A percentile compares a stretch with the other conserved stretches of the same genome.
These are phyloP conservation scores for Apamea sordens DNA, from an alignment of 2,888 invertebrate species.

Conservation along the genomic window DNA sequence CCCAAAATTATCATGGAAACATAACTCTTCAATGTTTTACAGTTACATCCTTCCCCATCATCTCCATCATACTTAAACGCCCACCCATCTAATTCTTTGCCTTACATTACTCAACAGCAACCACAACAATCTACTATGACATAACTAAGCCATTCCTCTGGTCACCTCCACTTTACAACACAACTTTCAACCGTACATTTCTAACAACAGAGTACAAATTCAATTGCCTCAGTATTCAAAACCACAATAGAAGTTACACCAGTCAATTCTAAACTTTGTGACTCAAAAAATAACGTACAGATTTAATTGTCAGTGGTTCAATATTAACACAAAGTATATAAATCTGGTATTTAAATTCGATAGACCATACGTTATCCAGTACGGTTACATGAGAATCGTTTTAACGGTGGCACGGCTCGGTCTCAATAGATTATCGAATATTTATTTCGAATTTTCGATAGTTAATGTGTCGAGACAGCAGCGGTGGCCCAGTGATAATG, in stretches of 20 bases:
- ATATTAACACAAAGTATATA: constrained; percentile 77
- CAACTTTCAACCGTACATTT: background rate
- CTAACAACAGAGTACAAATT: constrained; percentile 7
- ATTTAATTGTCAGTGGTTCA: constrained; percentile 12
- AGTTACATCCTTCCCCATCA: constrained; percentile 46
- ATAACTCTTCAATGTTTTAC: constrained; percentile 47
- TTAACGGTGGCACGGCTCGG: constrained; percentile 78
- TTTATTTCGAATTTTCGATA: constrained; percentile 62
- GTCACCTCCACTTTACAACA: constrained; percentile 42
- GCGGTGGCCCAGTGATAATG: background rate
- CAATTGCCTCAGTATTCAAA: background rate
- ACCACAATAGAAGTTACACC: background rate
- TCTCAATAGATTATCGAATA: constrained; percentile 70
- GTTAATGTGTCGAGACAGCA: constrained; percentile 8
- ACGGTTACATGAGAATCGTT: constrained; percentile 85
- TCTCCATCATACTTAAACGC: constrained; percentile 65
- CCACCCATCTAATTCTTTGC: constrained; percentile 67
- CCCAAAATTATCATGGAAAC: constrained; percentile 39
- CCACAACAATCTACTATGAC: constrained; percentile 73
- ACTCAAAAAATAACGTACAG: background rate
- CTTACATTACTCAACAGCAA: constrained; percentile 62
- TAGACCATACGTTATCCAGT: constrained; percentile 85
- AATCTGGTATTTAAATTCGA: constrained; percentile 87
- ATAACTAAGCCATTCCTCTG: constrained; percentile 68
- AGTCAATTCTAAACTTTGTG: constrained; percentile 22